A percentile compares a stretch with the other conserved stretches of the same genome.
Conservation (phyloP, 2,797 vertebrate species). For the Acanthurus tractus region DNA sequence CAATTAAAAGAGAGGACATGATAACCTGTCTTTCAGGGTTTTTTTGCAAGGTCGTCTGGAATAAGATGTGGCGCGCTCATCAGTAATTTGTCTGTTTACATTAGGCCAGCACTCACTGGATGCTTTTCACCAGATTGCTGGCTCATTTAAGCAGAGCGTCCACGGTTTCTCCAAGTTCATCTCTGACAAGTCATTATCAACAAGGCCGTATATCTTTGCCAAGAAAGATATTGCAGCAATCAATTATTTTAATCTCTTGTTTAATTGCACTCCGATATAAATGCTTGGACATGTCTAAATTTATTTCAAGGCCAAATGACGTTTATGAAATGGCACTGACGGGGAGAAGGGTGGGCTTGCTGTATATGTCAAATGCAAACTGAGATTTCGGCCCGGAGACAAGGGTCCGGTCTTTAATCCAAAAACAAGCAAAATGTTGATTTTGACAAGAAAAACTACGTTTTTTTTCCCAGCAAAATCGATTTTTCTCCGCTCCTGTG, state of each 20-base stretch:
- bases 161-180: slow-evolving; percentile 76
- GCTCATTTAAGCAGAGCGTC: slow-evolving; percentile 58
- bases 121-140: slow-evolving; percentile 56
- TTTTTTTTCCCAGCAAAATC: neutral
- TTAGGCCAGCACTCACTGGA: slow-evolving; percentile 47
- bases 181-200: slow-evolving; percentile 60
- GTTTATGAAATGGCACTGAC: slow-evolving; percentile 9
- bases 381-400: slow-evolving; percentile 2
- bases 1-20: slow-evolving; percentile 28
- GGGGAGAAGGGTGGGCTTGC: neutral
- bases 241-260: slow-evolving; percentile 38
- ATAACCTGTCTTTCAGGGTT: slow-evolving; percentile 2
- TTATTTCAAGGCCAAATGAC: slow-evolving; percentile 29
- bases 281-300: slow-evolving; percentile 3
- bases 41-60: slow-evolving; percentile 61
- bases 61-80: slow-evolving; percentile 35
- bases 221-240: slow-evolving; percentile 42
- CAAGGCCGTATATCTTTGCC: slow-evolving; percentile 66
- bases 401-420: neutral
- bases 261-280: slow-evolving; percentile 33
- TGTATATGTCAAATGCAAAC: slow-evolving; percentile 14
- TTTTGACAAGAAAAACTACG: slow-evolving; percentile 5
- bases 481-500: slow-evolving; percentile 20
- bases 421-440: slow-evolving; percentile 36
- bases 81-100: slow-evolving; percentile 62